These are phyloP conservation scores for Drosophila nr. medialis DNA, from an alignment of 2,888 invertebrate genomes.

Conservation along the genomic window DNA sequence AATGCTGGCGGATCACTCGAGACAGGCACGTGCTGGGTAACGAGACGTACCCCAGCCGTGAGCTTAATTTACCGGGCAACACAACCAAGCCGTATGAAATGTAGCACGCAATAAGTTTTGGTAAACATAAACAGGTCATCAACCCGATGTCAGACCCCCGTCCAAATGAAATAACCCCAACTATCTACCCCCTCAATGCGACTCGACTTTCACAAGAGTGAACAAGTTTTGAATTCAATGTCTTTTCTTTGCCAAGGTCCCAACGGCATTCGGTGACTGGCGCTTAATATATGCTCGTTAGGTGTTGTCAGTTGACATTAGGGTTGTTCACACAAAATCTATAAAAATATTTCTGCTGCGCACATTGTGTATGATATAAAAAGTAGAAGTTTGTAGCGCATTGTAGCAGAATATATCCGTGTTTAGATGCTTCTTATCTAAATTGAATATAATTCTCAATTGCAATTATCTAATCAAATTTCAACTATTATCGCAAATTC, in stretches of 20 bases:
- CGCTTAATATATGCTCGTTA: slow-evolving; percentile 39
- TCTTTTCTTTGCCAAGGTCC: slow-evolving; percentile 67
- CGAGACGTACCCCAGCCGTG: slow-evolving; percentile 36
- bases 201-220: slow-evolving; percentile 10
- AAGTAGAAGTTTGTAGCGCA: background rate
- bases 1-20: background rate
- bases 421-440: no score
- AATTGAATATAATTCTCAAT: background rate
- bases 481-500: background rate
- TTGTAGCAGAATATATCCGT: background rate
- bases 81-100: slow-evolving; percentile 22
- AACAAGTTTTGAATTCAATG: slow-evolving; percentile 57
- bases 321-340: slow-evolving; percentile 32
- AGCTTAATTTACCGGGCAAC: slow-evolving; percentile 23
- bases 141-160: slow-evolving; percentile 46
- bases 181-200: background rate
- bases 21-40: slow-evolving; percentile 46
- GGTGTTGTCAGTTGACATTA: slow-evolving; percentile 28
- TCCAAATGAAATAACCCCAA: background rate
- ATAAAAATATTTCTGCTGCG: background rate
- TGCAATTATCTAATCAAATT: background rate
- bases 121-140: slow-evolving; percentile 68
- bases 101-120: slow-evolving; percentile 62
- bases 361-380: background rate
- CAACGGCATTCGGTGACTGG: slow-evolving; percentile 23